These are phyloP conservation scores for Myiagra hebetior DNA, from an alignment of 2,113 vertebrate species.

Conservation along the genomic window DNA sequence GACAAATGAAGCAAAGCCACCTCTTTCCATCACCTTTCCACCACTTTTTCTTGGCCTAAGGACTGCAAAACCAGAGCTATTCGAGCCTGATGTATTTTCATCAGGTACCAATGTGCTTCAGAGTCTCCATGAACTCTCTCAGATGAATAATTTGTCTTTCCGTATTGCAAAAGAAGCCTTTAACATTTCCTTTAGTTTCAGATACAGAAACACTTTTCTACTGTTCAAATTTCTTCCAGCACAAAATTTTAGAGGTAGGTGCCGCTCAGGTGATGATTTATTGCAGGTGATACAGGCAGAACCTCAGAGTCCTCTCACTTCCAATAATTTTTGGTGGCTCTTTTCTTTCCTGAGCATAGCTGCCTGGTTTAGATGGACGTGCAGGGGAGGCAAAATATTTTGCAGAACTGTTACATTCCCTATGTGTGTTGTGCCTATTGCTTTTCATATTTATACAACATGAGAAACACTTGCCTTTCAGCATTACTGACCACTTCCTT, in stretches of 20 bases:
- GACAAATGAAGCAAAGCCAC: neutral
- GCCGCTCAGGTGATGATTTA: neutral
- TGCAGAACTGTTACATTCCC: neutral
- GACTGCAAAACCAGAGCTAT: neutral
- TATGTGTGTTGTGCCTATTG: accelerated
- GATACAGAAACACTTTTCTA: neutral
- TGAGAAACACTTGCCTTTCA: constrained; percentile 57
- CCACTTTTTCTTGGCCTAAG: neutral
- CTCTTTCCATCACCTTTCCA: neutral
- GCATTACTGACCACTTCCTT: neutral
- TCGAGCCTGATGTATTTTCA: neutral
- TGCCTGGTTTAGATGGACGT: neutral
- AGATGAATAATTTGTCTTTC: neutral
- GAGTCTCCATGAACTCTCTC: neutral
- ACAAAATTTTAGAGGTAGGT: neutral
- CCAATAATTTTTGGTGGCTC: neutral
- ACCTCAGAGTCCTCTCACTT: neutral
- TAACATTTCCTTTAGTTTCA: neutral
- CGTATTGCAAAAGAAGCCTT: neutral
- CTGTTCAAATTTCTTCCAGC: neutral
- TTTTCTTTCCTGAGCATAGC: neutral
- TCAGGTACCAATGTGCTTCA: neutral
- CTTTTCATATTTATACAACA: neutral
- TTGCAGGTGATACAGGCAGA: neutral
- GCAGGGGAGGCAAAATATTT: neutral